Evolutionary conservation across 2,888 invertebrate species (phyloP).

Genomic region (Laothoe populi): DNA sequence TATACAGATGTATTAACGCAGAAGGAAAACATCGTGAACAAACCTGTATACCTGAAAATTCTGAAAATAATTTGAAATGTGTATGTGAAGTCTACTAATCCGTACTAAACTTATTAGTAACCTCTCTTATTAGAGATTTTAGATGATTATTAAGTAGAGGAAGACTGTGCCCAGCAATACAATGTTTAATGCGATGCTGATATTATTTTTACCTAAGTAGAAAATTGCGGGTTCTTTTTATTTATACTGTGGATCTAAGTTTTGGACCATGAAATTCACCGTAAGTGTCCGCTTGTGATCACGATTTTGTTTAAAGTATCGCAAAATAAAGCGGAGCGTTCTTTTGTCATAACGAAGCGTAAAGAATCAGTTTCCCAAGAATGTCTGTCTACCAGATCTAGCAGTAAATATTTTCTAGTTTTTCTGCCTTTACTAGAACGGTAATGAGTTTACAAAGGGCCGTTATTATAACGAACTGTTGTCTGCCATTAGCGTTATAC

Average conservation of each 20-base stretch:
- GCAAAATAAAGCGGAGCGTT: constrained; percentile 38
- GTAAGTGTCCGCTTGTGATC: constrained; percentile 48
- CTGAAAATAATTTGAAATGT: no score
- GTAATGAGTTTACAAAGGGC: constrained; percentile 13
- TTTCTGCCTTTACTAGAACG: not conserved
- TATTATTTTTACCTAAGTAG: no score
- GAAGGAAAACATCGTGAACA: no score
- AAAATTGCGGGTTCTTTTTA: not conserved
- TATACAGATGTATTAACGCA: no score
- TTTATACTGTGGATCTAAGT: constrained; percentile 47
- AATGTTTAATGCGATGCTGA: not conserved
- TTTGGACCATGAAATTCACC: constrained; percentile 53
- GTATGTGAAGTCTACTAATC: no score
- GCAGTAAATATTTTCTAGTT: constrained; percentile 24
- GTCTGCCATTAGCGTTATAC: not conserved
- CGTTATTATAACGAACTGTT: constrained; percentile 13
- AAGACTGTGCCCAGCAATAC: no score
- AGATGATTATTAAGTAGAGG: no score
- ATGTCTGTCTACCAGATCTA: constrained; percentile 11
- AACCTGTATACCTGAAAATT: no score
- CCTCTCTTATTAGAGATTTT: no score
- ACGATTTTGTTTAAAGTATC: constrained; percentile 43
- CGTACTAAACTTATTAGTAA: no score
- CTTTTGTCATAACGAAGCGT: not conserved
- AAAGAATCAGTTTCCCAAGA: constrained; percentile 14